Conservation (phyloP, 2,113 vertebrate genomes). For the Candoia aspera region DNA sequence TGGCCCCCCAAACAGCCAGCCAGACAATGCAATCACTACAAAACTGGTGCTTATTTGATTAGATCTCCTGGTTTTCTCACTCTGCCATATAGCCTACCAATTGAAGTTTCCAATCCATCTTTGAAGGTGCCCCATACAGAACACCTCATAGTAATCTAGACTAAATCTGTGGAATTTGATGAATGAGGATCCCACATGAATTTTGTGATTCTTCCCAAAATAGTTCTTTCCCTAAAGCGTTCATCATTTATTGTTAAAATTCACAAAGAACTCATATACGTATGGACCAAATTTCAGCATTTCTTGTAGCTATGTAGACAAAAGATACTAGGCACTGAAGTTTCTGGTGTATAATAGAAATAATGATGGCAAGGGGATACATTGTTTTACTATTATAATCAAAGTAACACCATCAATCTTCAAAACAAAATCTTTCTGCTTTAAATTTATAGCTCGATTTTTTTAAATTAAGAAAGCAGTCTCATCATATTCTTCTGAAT, state of each 20-base stretch:
- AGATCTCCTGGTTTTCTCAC: background rate
- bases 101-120: background rate
- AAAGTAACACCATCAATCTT: background rate
- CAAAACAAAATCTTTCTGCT: background rate
- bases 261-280: background rate
- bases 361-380: background rate
- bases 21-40: background rate
- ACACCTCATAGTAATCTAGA: background rate
- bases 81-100: background rate
- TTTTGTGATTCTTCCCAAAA: background rate
- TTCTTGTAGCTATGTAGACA: background rate
- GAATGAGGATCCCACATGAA: background rate
- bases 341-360: background rate
- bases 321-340: background rate
- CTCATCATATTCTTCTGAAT: background rate
- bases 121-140: background rate
- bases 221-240: background rate
- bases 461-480: constrained; percentile 2
- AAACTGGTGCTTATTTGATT: background rate
- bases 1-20: background rate
- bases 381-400: background rate
- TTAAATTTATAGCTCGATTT: constrained; percentile 14
- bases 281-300: background rate
- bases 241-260: background rate
- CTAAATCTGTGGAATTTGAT: background rate